These are phyloP conservation scores for Phyllopteryx taeniolatus DNA, from an alignment of 2,113 vertebrate species.

Conservation along the genomic window DNA sequence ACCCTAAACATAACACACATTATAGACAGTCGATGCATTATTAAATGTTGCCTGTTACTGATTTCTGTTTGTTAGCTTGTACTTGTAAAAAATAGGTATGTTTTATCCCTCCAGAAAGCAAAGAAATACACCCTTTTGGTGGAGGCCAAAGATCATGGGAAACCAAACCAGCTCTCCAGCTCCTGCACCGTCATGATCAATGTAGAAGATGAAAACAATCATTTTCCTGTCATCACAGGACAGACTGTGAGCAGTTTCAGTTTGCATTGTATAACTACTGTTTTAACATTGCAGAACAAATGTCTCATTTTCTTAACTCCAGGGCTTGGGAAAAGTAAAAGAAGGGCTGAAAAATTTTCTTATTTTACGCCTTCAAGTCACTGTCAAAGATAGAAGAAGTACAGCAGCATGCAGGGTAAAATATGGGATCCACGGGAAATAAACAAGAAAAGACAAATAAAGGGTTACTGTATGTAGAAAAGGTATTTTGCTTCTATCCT, in stretches of 20 bases:
- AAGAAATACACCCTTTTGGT: conserved; percentile 54
- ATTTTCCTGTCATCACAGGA: conserved; percentile 39
- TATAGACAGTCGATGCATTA: neutral
- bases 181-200: conserved; percentile 49
- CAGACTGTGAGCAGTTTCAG: conserved; percentile 39
- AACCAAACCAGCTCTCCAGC: conserved; percentile 40
- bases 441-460: conserved; percentile 58
- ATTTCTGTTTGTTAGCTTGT: neutral
- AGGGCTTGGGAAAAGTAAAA: conserved; percentile 43
- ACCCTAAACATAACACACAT: neutral
- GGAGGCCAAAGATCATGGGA: conserved; percentile 56
- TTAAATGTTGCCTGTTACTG: neutral
- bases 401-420: conserved; percentile 57
- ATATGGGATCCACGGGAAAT: conserved; percentile 52
- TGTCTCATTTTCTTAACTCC: neutral
- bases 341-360: conserved; percentile 40
- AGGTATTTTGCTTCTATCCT: conserved; percentile 52
- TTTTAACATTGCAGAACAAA: neutral
- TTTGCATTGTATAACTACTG: neutral
- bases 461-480: conserved; percentile 53
- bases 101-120: conserved; percentile 31
- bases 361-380: conserved; percentile 47
- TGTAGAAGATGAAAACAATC: conserved; percentile 59
- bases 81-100: too few species aligned
- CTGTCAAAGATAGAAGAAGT: conserved; percentile 47